phyloP scores from a whole-genome alignment of 2,797 vertebrate species.

The Schizopygopsis pylzovi region DNA sequence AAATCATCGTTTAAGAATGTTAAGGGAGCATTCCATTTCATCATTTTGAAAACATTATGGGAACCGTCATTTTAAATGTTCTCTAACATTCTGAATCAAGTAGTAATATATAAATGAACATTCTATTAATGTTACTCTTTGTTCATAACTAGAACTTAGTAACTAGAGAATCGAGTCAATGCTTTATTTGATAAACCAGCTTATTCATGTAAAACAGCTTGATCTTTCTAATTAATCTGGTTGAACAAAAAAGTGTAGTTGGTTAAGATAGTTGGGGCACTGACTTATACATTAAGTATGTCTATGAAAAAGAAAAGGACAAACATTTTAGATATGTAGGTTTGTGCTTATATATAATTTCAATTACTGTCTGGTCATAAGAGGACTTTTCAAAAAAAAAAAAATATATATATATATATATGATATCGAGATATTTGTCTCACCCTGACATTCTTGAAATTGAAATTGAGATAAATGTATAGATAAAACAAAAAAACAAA shows the following conservation, averaged over 20 bases:
- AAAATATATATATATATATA: too few relatives aligned
- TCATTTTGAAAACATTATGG: background rate
- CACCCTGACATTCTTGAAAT: background rate
- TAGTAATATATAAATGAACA: background rate
- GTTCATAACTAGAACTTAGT: background rate
- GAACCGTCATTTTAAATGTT: background rate
- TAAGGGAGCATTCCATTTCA: background rate
- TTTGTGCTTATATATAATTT: background rate
- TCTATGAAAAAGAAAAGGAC: background rate
- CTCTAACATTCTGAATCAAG: background rate
- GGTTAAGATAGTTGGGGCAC: background rate
- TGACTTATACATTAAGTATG: background rate
- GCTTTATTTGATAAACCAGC: background rate
- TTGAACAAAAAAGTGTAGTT: background rate
- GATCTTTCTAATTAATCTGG: background rate
- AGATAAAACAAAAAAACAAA: background rate
- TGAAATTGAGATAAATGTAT: background rate
- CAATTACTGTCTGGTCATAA: too few relatives aligned
- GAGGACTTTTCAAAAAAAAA: too few relatives aligned
- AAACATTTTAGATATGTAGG: background rate
- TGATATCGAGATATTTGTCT: background rate
- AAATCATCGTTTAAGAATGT: background rate
- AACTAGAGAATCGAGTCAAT: background rate
- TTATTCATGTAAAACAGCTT: background rate
- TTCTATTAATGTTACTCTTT: background rate